Percentiles rank a stretch among this genome's conserved stretches.
Conservation (phyloP, 2,888 invertebrate genomes). For the Cerastis rubricosa region DNA sequence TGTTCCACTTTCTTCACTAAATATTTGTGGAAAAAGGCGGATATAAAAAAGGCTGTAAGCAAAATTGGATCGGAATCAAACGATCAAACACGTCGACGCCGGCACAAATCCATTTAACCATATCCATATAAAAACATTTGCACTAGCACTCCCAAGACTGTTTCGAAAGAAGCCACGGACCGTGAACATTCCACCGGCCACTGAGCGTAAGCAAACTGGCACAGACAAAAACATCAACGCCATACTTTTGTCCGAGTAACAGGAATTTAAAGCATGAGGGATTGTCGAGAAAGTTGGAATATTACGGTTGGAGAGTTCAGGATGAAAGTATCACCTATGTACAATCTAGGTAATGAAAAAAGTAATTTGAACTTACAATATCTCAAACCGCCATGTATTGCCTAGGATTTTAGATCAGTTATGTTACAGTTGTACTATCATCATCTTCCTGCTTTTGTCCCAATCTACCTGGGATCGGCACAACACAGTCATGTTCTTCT, state of each 20-base stretch:
- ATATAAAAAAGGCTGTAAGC: slow-evolving; percentile 54
- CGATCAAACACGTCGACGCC: slow-evolving; percentile 74
- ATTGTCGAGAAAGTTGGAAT: slow-evolving; percentile 59
- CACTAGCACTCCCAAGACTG: slow-evolving; percentile 87
- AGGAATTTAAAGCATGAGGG: slow-evolving; percentile 70
- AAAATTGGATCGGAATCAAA: slow-evolving; percentile 67
- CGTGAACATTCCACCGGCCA: slow-evolving; percentile 89
- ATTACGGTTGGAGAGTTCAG: slow-evolving; percentile 41
- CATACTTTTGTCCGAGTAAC: slow-evolving; percentile 78
- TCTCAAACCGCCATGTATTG: not conserved
- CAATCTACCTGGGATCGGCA: not conserved
- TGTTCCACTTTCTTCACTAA: slow-evolving; percentile 51
- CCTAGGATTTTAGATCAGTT: not conserved
- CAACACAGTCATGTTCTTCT: not conserved
- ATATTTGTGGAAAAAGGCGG: slow-evolving; percentile 36
- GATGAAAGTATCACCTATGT: slow-evolving; percentile 18
- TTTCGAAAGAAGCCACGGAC: slow-evolving; percentile 88
- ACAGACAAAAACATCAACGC: slow-evolving; percentile 84
- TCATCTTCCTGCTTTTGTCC: not conserved
- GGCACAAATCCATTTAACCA: slow-evolving; percentile 82
- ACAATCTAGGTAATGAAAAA: not conserved
- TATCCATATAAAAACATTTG: slow-evolving; percentile 87
- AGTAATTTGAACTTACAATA: not conserved
- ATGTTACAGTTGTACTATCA: not conserved
- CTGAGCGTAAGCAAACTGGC: slow-evolving; percentile 83